These are phyloP conservation scores for Theristicus caerulescens DNA, from an alignment of 2,113 vertebrate genomes.

Conservation along the genomic window DNA sequence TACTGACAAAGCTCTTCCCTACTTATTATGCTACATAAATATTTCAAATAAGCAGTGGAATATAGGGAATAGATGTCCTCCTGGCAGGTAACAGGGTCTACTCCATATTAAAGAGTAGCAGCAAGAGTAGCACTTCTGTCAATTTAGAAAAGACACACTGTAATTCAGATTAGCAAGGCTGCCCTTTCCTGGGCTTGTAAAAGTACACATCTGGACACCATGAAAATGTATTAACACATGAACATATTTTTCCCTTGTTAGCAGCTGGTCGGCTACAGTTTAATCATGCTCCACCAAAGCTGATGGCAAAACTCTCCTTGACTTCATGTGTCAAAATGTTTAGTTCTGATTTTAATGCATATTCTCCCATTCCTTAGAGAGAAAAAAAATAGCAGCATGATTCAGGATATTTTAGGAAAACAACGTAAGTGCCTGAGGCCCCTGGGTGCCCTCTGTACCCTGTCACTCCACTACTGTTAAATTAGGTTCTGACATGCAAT, in stretches of 20 bases:
- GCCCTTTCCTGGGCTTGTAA: neutral
- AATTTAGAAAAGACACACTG: neutral
- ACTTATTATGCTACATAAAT: neutral
- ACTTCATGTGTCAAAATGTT: neutral
- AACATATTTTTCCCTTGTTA: neutral
- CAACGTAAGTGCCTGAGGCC: neutral
- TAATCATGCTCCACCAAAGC: neutral
- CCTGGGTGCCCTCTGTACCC: neutral
- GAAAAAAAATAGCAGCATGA: neutral
- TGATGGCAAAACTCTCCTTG: neutral
- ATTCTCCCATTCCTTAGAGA: neutral
- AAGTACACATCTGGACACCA: neutral
- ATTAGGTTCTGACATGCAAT: conserved; percentile 26
- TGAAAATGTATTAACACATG: conserved; percentile 18
- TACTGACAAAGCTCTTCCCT: neutral
- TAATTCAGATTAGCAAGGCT: neutral
- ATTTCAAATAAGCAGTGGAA: neutral
- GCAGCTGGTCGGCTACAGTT: conserved; percentile 9
- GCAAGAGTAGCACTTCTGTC: neutral
- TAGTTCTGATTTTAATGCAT: neutral
- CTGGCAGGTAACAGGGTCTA: neutral
- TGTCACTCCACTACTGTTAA: conserved; percentile 5
- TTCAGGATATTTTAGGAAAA: conserved; percentile 26
- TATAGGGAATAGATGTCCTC: neutral
- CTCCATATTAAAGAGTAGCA: neutral